Evolutionary conservation across 2,113 vertebrate species (phyloP), one percentile per base, ranked within the genome.

Genomic region (Bothrops jararaca): DNA sequence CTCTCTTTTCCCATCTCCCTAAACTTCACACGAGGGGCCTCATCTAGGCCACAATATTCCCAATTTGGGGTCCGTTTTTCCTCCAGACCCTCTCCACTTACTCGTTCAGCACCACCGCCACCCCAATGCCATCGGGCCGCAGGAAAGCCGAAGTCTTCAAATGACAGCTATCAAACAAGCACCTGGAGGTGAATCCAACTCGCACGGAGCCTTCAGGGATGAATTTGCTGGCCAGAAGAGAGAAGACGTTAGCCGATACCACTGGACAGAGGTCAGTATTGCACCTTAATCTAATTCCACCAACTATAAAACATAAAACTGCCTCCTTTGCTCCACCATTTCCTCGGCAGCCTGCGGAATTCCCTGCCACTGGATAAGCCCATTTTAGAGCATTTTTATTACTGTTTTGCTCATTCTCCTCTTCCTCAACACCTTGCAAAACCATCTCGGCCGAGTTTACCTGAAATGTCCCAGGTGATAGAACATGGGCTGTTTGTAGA

Each of bases 401-500:
- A 2, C 13, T 13, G 5, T 48, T 48, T 22, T 22, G 20, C 64
- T 39, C n/a, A 3, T 0, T 13, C 15, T 0, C 15, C 69, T 3
- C n/a, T 80, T 80, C 15, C 5, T 26, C 22, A 10, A 10, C 12
- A n/a, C n/a, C n/a, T n/a, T n/a, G n/a, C n/a, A n/a, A n/a, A n/a
- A n/a, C n/a, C n/a, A 1, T 53, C 45, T 50, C 26, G 23, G 18
- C 18, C 4, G 20, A 5, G 26, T 4, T 91, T 95, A 99, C 99
- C 99, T 99, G 97, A 99, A 99, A 94, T 99, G 99, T 1, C 98
- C 98, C 95, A 99, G 96, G 96, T 98, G 98, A 93, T 99, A 99
- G 96, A 99, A 99, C 95, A 98, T 98, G 4, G 99, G 99, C 95
- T 99, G 99, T 52, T 99, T 99, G 96, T 99, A 99, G 97, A 99